A percentile compares a stretch with the other conserved stretches of the same genome.
phyloP scores from a whole-genome alignment of 2,888 invertebrate species.

The Sphecodes monilicornis region DNA sequence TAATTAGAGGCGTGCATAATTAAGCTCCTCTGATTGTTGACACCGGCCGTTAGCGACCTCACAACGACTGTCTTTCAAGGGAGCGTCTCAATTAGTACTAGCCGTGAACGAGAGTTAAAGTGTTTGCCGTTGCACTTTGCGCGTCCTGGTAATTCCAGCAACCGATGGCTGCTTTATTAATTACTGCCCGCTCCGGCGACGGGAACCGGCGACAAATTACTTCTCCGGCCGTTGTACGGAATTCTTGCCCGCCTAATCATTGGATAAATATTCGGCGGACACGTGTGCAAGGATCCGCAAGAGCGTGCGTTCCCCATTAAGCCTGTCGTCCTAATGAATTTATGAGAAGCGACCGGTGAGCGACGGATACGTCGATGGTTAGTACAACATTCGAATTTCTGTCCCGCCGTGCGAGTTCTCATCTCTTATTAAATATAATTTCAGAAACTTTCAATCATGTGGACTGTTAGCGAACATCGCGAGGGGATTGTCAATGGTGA shows the following conservation, averaged over 20 bases:
- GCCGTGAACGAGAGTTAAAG: conserved; percentile 65
- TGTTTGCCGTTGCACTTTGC: conserved; percentile 80
- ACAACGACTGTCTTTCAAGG: conserved; percentile 81
- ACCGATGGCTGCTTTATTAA: conserved; percentile 69
- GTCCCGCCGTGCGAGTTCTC: neutral
- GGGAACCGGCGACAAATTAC: conserved; percentile 42
- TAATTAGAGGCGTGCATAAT: conserved; percentile 84
- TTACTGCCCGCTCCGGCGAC: conserved; percentile 52
- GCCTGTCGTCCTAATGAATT: conserved; percentile 59
- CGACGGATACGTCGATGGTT: conserved; percentile 4
- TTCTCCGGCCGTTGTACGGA: conserved; percentile 27
- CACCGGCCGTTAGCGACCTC: conserved; percentile 80
- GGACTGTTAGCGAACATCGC: neutral
- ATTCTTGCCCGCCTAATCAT: conserved; percentile 55
- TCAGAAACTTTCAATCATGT: neutral
- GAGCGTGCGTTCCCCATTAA: conserved; percentile 57
- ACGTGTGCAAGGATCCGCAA: conserved; percentile 47
- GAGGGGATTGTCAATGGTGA: too few species aligned
- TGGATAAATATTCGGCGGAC: conserved; percentile 59
- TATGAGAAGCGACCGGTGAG: neutral
- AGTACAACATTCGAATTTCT: neutral
- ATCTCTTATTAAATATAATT: neutral
- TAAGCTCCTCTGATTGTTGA: conserved; percentile 81
- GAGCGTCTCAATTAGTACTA: conserved; percentile 82
- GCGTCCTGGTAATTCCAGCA: conserved; percentile 77